Percentiles rank a stretch among this genome's conserved stretches.
Evolutionary conservation across 2,113 vertebrate genomes (phyloP).

Genomic region (Conger conger): DNA sequence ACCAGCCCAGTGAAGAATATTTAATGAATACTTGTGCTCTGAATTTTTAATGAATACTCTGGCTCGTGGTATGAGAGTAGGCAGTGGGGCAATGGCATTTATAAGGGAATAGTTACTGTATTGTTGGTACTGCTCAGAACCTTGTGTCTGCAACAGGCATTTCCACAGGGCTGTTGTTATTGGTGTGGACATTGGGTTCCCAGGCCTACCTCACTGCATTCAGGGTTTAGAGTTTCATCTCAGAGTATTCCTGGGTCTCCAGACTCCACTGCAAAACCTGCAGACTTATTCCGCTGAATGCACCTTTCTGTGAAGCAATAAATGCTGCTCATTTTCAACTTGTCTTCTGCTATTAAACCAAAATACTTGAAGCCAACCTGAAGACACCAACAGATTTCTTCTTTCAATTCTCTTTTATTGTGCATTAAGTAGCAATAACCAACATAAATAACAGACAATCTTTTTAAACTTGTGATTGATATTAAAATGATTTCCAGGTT

Average conservation of each 20-base stretch:
- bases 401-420: too few relatives aligned
- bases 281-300: background rate
- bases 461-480: too few relatives aligned
- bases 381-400: background rate
- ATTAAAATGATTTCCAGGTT: too few relatives aligned
- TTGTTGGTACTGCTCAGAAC: background rate
- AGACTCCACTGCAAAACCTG: background rate
- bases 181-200: background rate
- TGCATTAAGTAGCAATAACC: too few relatives aligned
- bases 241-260: background rate
- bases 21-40: background rate
- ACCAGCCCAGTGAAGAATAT: background rate
- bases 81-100: background rate
- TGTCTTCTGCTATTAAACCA: background rate
- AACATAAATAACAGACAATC: too few relatives aligned
- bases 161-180: background rate
- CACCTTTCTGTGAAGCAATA: background rate
- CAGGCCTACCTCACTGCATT: background rate
- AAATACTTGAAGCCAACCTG: background rate
- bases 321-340: background rate
- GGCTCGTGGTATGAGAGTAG: background rate
- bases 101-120: background rate
- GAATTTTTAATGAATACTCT: background rate
- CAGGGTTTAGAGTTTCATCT: background rate
- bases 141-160: background rate